Evolutionary conservation across 2,113 vertebrate species (phyloP).

Genomic region (Phaethornis superciliosus): DNA sequence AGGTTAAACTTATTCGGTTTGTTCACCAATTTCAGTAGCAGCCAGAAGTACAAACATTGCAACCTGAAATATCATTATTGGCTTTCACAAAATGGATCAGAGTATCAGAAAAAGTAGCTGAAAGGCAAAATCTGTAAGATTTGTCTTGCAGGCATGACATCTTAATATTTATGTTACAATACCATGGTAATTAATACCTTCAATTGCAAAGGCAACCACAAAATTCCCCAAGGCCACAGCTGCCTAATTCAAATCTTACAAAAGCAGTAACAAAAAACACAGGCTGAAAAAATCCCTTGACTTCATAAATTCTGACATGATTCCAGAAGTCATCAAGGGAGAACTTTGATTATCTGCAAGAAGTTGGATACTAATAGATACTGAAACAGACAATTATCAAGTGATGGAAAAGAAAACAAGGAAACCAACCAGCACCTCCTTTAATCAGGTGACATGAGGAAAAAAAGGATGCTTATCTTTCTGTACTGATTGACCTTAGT

Average conservation of each 20-base stretch:
- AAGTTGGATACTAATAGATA: neutral
- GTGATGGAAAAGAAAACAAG: neutral
- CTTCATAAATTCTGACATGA: neutral
- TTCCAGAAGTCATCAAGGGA: neutral
- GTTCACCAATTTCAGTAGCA: neutral
- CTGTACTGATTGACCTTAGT: neutral
- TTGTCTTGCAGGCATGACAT: neutral
- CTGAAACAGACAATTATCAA: constrained; percentile 30
- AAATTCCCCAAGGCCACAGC: neutral
- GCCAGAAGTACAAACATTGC: neutral
- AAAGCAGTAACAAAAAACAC: neutral
- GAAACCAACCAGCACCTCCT: neutral
- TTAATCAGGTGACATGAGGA: neutral
- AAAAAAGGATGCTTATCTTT: neutral
- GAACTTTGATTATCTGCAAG: neutral
- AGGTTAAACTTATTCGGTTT: neutral
- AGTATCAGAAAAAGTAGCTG: neutral
- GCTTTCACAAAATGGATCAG: neutral
- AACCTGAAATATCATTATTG: neutral
- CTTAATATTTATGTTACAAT: constrained; percentile 1
- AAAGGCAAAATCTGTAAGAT: neutral
- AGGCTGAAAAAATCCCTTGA: constrained; percentile 11
- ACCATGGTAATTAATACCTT: neutral
- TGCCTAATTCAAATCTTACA: neutral
- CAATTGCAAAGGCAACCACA: neutral